These are phyloP conservation scores for Elephas maximus DNA, from an alignment of 2,113 vertebrate species.

Conservation along the genomic window DNA sequence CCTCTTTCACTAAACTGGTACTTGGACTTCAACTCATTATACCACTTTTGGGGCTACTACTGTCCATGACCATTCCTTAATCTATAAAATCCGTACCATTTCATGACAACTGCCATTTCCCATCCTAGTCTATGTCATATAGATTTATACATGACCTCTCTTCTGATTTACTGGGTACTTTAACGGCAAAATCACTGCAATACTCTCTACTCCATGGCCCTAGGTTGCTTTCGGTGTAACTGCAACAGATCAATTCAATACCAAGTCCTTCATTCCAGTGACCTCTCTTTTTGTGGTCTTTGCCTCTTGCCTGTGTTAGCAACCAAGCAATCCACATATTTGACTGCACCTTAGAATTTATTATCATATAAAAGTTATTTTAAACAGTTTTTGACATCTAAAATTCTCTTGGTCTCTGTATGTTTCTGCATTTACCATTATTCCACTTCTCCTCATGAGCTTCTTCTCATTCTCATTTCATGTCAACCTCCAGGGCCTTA, in stretches of 20 bases:
- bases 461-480: not conserved
- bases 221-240: not conserved
- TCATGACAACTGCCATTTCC: not conserved
- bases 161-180: not conserved
- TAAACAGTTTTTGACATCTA: not conserved
- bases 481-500: not conserved
- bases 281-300: not conserved
- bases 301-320: not conserved
- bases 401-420: not conserved
- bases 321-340: not conserved
- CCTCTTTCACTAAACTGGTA: not conserved
- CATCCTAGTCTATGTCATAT: not conserved
- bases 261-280: not conserved
- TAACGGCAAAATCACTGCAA: not conserved
- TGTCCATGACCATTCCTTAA: not conserved
- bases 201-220: not conserved
- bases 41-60: not conserved
- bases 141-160: not conserved
- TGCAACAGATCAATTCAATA: not conserved
- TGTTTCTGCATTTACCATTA: not conserved
- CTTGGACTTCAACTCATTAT: not conserved
- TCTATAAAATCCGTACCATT: not conserved
- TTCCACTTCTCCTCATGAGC: not conserved
- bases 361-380: not conserved
- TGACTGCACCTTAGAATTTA: not conserved